phyloP scores from a whole-genome alignment of 2,113 vertebrate genomes.

The Mionectes macconnelli region DNA sequence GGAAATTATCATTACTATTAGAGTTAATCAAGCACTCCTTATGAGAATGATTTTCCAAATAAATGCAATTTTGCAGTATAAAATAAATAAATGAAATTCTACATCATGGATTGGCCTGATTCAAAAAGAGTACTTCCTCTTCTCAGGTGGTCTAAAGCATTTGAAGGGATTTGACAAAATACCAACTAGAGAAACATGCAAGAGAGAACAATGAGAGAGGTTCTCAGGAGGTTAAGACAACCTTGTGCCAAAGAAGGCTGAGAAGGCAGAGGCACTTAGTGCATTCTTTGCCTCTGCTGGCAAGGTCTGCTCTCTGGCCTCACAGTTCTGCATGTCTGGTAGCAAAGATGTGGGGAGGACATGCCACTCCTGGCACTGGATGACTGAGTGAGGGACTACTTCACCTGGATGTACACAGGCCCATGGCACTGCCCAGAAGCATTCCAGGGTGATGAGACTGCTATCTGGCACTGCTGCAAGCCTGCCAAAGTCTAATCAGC shows the following conservation, averaged over 20 bases:
- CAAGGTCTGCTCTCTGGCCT: not conserved
- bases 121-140: not conserved
- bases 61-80: not conserved
- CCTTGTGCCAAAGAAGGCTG: not conserved
- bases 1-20: not conserved
- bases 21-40: not conserved
- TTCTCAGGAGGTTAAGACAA: not conserved
- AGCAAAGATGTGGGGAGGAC: not conserved
- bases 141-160: not conserved
- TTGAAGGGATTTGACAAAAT: not conserved
- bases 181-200: not conserved
- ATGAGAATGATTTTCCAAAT: not conserved
- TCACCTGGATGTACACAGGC: not conserved
- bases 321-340: not conserved
- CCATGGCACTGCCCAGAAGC: not conserved
- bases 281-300: not conserved
- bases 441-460: not conserved
- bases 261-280: not conserved
- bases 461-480: not conserved
- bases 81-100: not conserved
- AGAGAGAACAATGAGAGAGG: rapidly evolving
- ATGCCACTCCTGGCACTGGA: not conserved
- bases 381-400: rapidly evolving
- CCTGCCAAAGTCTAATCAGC: not conserved
- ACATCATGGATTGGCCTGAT: not conserved